Evolutionary conservation across 1,140 invertebrate genomes (phyloP).

Genomic region (Magallana gigas): DNA sequence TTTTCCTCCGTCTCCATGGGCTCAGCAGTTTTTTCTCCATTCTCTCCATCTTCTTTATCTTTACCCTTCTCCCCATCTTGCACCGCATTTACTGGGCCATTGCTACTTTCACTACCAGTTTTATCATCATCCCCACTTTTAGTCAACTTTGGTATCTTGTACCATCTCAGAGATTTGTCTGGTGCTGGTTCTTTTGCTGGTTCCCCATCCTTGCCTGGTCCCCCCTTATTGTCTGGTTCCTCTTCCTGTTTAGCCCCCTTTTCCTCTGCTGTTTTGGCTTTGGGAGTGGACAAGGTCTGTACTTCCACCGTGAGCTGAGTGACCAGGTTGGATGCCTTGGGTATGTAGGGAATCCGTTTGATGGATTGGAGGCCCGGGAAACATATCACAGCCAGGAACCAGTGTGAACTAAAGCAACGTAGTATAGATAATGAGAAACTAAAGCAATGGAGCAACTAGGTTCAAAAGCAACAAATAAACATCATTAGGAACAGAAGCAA

Average conservation of each 20-base stretch:
- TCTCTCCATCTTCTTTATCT: background rate
- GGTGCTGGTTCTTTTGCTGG: background rate
- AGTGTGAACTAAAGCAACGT: constrained; percentile 86
- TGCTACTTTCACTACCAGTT: background rate
- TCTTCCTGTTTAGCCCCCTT: background rate
- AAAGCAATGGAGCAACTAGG: too few species aligned
- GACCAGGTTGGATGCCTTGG: constrained; percentile 19
- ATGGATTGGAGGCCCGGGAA: constrained; percentile 85
- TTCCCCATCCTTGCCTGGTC: background rate
- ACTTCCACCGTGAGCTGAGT: background rate
- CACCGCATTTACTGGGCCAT: background rate
- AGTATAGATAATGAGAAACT: too few species aligned
- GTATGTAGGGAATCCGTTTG: constrained; percentile 42
- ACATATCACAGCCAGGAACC: constrained; percentile 98
- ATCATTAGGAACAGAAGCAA: too few species aligned
- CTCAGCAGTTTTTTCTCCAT: constrained; percentile 1
- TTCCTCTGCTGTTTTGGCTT: background rate
- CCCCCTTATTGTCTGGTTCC: constrained; percentile 19
- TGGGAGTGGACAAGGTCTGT: background rate
- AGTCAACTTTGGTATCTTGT: background rate
- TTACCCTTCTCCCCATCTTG: constrained; percentile 3
- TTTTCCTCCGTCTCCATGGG: constrained; percentile 41
- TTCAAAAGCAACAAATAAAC: too few species aligned
- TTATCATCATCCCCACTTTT: constrained; percentile 3
- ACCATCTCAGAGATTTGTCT: background rate